Conservation (phyloP, 2,113 vertebrate species). For the Callaeas wilsoni region DNA sequence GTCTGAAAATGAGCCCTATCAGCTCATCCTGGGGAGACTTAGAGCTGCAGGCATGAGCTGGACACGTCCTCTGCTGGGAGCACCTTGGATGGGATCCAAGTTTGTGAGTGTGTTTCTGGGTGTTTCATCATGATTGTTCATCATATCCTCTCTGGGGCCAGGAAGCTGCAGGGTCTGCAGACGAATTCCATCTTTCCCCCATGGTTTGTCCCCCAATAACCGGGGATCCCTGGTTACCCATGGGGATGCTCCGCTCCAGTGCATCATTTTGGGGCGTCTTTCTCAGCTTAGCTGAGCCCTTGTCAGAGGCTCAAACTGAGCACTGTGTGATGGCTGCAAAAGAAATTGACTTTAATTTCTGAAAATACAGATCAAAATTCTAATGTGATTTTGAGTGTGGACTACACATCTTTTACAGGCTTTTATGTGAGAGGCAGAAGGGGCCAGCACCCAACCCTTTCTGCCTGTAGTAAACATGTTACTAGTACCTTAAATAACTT, state of each 20-base stretch:
- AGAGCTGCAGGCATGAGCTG: not conserved
- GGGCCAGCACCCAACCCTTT: not conserved
- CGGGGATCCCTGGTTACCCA: not conserved
- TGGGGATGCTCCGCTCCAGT: not conserved
- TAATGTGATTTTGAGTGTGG: not conserved
- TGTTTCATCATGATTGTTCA: not conserved
- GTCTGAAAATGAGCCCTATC: not conserved
- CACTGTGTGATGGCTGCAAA: not conserved
- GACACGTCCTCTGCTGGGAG: fast-evolving
- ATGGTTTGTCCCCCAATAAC: not conserved
- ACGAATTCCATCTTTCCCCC: not conserved
- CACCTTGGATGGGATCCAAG: not conserved
- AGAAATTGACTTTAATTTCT: not conserved
- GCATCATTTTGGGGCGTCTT: not conserved
- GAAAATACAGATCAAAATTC: not conserved
- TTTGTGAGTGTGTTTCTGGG: not conserved
- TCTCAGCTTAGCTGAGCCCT: not conserved
- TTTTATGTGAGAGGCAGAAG: not conserved
- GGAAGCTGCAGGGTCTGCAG: not conserved
- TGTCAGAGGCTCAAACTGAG: not conserved
- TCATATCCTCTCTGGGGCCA: fast-evolving
- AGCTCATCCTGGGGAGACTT: not conserved
- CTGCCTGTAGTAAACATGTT: fast-evolving
- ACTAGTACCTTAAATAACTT: not conserved
- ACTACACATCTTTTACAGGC: not conserved